Percentiles rank a stretch among this genome's conserved stretches.
phyloP scores from a whole-genome alignment of 2,888 invertebrate genomes.

The Drosophila planitibia region DNA sequence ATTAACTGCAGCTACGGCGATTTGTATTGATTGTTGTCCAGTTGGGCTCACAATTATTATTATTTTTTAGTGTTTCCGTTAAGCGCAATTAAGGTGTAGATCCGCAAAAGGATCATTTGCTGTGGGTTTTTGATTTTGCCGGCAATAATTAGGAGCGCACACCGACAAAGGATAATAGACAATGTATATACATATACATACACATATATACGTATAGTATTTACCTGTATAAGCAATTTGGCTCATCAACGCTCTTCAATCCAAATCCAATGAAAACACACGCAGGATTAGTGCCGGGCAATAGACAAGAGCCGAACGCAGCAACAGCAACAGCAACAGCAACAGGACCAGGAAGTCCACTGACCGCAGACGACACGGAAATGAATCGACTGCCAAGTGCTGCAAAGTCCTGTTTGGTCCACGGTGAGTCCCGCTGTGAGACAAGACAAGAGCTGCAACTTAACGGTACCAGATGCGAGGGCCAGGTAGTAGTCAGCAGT shows the following conservation, averaged over 20 bases:
- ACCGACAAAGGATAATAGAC: conserved; percentile 53
- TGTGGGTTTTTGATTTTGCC: conserved; percentile 51
- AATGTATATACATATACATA: conserved; percentile 4
- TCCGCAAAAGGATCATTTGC: conserved; percentile 61
- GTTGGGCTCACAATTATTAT: conserved; percentile 22
- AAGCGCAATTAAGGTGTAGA: conserved; percentile 76
- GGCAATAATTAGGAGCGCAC: conserved; percentile 54
- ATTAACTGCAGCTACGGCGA: conserved; percentile 45
- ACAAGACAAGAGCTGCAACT: conserved; percentile 21
- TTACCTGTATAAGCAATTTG: conserved; percentile 54
- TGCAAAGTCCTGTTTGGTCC: conserved; percentile 24
- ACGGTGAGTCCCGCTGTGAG: conserved; percentile 47
- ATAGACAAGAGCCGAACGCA: conserved; percentile 16
- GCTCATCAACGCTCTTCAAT: conserved; percentile 60
- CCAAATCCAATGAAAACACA: conserved; percentile 54
- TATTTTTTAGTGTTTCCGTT: conserved; percentile 18
- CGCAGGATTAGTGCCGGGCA: conserved; percentile 55
- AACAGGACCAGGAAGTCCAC: conserved; percentile 65
- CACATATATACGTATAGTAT: not conserved
- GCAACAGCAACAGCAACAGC: not conserved
- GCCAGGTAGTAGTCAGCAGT: conserved; percentile 26
- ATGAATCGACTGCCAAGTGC: conserved; percentile 76
- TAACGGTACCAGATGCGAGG: conserved; percentile 73
- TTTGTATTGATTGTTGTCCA: conserved; percentile 38
- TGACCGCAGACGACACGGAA: conserved; percentile 73